These are phyloP conservation scores for Anser cygnoides DNA, from an alignment of 2,113 vertebrate genomes.

Conservation along the genomic window DNA sequence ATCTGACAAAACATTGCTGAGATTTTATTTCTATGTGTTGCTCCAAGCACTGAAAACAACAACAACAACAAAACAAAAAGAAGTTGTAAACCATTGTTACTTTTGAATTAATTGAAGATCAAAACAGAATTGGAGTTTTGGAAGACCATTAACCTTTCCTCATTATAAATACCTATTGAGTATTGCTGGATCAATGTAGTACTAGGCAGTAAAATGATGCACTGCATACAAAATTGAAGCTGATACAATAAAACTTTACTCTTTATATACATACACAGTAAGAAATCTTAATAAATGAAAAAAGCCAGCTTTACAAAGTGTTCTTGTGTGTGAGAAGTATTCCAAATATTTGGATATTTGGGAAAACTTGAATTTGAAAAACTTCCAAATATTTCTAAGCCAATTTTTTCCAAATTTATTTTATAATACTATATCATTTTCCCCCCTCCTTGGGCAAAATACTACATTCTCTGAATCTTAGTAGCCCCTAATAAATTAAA, in stretches of 20 bases:
- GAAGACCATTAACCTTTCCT: neutral
- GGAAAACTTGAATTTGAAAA: too few species aligned
- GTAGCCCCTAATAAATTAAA: neutral
- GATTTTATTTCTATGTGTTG: neutral
- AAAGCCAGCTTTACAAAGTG: neutral
- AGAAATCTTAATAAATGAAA: neutral
- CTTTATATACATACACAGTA: neutral
- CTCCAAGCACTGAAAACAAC: neutral
- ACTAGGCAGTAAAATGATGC: neutral
- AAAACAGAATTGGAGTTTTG: neutral
- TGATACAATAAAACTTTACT: neutral
- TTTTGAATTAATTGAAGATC: neutral
- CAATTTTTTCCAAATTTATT: rapidly evolving
- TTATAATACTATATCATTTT: neutral
- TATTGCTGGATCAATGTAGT: neutral
- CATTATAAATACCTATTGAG: neutral
- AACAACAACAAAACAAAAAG: neutral
- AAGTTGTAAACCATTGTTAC: neutral
- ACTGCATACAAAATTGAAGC: neutral
- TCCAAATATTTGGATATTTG: too few species aligned
- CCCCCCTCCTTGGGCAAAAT: neutral
- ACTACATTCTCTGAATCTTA: neutral
- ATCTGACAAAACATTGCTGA: neutral
- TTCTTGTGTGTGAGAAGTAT: neutral
- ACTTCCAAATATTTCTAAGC: neutral